These are phyloP conservation scores for Norana najaformis DNA, from an alignment of 2,888 invertebrate genomes.

Conservation along the genomic window DNA sequence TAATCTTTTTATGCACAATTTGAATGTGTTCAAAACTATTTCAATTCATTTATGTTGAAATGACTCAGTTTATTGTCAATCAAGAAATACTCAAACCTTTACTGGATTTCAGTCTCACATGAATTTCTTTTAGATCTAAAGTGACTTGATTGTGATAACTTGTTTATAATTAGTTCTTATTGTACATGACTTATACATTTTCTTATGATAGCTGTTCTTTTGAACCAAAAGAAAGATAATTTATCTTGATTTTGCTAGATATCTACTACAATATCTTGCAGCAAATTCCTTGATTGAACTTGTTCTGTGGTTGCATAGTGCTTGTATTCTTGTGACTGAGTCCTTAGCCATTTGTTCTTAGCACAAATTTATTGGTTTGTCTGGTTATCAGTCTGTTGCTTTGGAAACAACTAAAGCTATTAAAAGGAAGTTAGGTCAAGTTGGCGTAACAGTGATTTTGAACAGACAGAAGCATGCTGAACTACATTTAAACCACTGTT, in stretches of 20 bases:
- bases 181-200: neutral
- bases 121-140: neutral
- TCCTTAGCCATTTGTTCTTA: neutral
- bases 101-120: neutral
- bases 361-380: neutral
- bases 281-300: neutral
- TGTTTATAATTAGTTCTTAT: neutral
- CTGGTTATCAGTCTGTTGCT: neutral
- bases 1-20: neutral
- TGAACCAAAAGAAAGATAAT: too few species aligned
- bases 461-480: neutral
- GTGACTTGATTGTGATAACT: neutral
- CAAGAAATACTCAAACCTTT: neutral
- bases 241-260: neutral
- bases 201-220: neutral
- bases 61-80: neutral
- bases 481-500: neutral
- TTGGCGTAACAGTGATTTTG: neutral
- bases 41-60: neutral
- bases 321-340: neutral
- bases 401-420: neutral
- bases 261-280: too few species aligned
- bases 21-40: neutral
- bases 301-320: neutral
- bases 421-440: neutral